A percentile compares a stretch with the other conserved stretches of the same genome.
These are phyloP conservation scores for Hirtodrosophila histrioides DNA, from an alignment of 2,888 invertebrate genomes.

Conservation along the genomic window DNA sequence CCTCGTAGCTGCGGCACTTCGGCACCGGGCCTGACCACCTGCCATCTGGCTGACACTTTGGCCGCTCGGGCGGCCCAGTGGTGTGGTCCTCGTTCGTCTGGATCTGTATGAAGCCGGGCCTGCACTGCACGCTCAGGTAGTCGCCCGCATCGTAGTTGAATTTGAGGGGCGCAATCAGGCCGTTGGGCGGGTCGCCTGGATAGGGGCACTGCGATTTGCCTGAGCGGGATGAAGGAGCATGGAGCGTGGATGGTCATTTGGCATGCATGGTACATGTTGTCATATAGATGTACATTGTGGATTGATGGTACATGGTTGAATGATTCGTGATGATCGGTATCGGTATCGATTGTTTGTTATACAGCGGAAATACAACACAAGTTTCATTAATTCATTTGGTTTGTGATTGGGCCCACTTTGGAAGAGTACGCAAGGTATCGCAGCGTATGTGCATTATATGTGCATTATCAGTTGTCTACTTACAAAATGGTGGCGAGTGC, in stretches of 20 bases:
- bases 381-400: conserved; percentile 69
- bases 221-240: conserved; percentile 75
- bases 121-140: conserved; percentile 88
- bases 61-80: conserved; percentile 86
- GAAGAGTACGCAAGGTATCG: conserved; percentile 56
- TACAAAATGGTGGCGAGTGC: conserved; percentile 93
- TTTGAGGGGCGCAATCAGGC: conserved; percentile 89
- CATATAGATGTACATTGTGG: conserved; percentile 25
- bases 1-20: conserved; percentile 88
- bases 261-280: conserved; percentile 31
- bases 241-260: conserved; percentile 48
- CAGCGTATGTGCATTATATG: conserved; percentile 59
- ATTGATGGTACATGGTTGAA: conserved; percentile 45
- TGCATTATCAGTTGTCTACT: conserved; percentile 76
- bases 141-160: conserved; percentile 91
- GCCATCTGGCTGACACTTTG: conserved; percentile 88
- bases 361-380: conserved; percentile 75
- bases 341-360: conserved; percentile 46
- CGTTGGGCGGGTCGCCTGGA: conserved; percentile 89
- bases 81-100: conserved; percentile 82
- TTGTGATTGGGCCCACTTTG: conserved; percentile 65
- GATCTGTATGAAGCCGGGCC: conserved; percentile 87
- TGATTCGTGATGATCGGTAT: conserved; percentile 52
- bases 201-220: conserved; percentile 90
- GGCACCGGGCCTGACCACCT: conserved; percentile 89